Evolutionary conservation across 2,888 invertebrate species (phyloP).

Genomic region (Parnassius mnemosyne): DNA sequence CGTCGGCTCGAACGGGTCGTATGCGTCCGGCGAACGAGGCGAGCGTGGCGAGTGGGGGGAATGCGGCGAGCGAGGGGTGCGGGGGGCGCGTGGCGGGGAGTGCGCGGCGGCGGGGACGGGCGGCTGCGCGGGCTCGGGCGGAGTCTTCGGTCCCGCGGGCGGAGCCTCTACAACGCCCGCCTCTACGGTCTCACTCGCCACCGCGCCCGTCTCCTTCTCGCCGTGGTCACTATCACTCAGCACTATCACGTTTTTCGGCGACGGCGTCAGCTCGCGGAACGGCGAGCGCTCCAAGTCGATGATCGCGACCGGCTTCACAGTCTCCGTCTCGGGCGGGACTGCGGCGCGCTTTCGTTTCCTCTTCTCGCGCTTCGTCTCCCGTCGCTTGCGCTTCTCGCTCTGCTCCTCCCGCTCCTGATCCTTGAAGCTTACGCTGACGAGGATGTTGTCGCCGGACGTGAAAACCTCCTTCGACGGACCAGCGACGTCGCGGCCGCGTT

Average conservation of each 20-base stretch:
- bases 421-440: slow-evolving; percentile 95
- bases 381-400: slow-evolving; percentile 49
- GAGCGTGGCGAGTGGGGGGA: slow-evolving; percentile 77
- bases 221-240: slow-evolving; percentile 89
- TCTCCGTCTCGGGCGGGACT: slow-evolving; percentile 36
- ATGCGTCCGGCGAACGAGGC: slow-evolving; percentile 87
- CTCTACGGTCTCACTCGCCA: slow-evolving; percentile 44
- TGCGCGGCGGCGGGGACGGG: slow-evolving; percentile 77
- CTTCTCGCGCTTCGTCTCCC: slow-evolving; percentile 37
- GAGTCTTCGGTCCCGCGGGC: slow-evolving; percentile 48
- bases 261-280: slow-evolving; percentile 89
- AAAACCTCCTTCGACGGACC: slow-evolving; percentile 92
- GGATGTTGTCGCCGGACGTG: slow-evolving; percentile 94
- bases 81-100: slow-evolving; percentile 86
- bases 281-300: slow-evolving; percentile 93
- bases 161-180: slow-evolving; percentile 42
- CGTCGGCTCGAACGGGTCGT: slow-evolving; percentile 95
- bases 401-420: slow-evolving; percentile 77
- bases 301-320: slow-evolving; percentile 87
- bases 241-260: slow-evolving; percentile 90
- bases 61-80: slow-evolving; percentile 88
- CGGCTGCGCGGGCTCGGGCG: slow-evolving; percentile 82
- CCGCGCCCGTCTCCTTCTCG: slow-evolving; percentile 58
- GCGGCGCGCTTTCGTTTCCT: slow-evolving; percentile 40
- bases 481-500: slow-evolving; percentile 55